Evolutionary conservation across 2,888 invertebrate species (phyloP).

Genomic region (Rhingia rostrata): DNA sequence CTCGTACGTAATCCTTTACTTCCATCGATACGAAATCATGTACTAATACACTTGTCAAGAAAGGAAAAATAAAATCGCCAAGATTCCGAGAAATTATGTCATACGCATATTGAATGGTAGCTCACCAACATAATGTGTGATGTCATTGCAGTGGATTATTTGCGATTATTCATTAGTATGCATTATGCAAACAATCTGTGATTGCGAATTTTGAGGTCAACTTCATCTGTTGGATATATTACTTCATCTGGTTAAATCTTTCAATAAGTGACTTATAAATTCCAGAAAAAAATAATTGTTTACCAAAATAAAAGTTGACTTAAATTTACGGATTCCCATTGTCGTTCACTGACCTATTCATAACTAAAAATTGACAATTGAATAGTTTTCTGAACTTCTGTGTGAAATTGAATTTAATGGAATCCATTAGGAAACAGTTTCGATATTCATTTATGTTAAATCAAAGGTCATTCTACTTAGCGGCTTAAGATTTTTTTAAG

Average conservation of each 20-base stretch:
- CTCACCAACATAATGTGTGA: constrained; percentile 28
- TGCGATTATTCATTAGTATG: constrained; percentile 53
- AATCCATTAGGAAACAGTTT: constrained; percentile 8
- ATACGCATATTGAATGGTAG: constrained; percentile 32
- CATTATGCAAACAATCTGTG: constrained; percentile 37
- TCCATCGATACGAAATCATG: neutral
- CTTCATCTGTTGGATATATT: constrained; percentile 24
- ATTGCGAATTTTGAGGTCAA: constrained; percentile 50
- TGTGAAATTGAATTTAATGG: neutral
- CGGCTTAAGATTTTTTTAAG: neutral
- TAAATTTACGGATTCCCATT: neutral
- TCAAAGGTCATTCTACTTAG: neutral
- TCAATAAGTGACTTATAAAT: constrained; percentile 17
- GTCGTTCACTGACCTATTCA: constrained; percentile 3
- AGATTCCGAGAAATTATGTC: constrained; percentile 52
- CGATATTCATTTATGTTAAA: constrained; percentile 19
- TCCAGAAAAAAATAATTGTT: constrained; percentile 7
- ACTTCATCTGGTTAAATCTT: constrained; percentile 29
- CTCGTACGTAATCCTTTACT: neutral
- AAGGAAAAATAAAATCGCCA: constrained; percentile 9
- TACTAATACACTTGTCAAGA: constrained; percentile 15
- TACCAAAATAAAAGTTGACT: neutral
- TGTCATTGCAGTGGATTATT: constrained; percentile 36
- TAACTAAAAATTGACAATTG: neutral
- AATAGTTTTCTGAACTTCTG: neutral